Conservation (phyloP, 2,113 vertebrate genomes). For the Symphodus melops region DNA sequence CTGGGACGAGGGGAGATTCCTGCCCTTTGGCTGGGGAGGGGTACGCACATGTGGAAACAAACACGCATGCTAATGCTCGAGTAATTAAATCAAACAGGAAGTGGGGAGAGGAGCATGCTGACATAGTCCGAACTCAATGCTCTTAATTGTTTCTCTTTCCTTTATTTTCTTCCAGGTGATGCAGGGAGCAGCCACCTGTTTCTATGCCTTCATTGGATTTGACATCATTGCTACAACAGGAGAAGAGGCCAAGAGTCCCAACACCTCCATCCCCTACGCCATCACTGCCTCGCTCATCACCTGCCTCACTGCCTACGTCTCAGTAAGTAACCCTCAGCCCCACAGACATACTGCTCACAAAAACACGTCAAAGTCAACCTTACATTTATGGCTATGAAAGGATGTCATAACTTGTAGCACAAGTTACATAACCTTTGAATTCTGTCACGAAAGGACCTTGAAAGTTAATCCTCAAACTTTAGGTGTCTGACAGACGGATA, state of each 20-base stretch:
- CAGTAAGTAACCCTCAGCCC: conserved; percentile 86
- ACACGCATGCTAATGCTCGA: not conserved
- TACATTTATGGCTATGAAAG: not conserved
- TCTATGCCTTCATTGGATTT: conserved; percentile 98
- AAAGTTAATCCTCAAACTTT: not conserved
- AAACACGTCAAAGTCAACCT: not conserved
- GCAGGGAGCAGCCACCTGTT: conserved; percentile 97
- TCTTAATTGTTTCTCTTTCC: not conserved
- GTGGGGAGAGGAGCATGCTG: not conserved
- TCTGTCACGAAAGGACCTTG: not conserved
- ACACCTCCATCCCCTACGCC: conserved; percentile 98
- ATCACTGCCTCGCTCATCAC: conserved; percentile 96
- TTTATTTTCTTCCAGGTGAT: conserved; percentile 86
- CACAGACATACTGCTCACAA: not conserved
- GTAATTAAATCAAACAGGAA: not conserved
- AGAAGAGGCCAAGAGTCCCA: conserved; percentile 97
- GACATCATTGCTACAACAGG: conserved; percentile 98
- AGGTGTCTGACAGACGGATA: not conserved
- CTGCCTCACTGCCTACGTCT: conserved; percentile 97
- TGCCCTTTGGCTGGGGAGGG: conserved; percentile 97
- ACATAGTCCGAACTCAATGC: not conserved
- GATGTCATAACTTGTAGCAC: too few relatives aligned
- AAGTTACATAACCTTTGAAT: not conserved
- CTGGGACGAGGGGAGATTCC: conserved; percentile 94
- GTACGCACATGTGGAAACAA: conserved; percentile 78